Base-by-base conservation (phyloP, 2,797 vertebrate species). In the Notamacropus eugenii region DNA sequence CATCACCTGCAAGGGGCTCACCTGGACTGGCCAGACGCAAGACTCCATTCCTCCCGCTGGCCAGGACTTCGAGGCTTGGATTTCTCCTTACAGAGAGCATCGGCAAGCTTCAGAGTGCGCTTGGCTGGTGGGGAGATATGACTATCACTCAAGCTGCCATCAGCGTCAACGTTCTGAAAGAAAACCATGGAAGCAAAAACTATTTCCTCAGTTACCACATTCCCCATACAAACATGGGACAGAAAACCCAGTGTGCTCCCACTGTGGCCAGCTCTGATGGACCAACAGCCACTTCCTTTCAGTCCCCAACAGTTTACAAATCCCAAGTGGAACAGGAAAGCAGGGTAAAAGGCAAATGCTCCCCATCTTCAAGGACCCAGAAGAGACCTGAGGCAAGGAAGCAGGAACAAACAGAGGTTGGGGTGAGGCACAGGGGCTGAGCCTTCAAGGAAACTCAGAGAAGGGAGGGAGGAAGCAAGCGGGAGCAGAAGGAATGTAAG, bases 61-160 rank as follows among this genome's bases (percentile, higher is more conserved):
- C 99, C 99, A 98, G 99, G 99, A 97, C 98, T 99, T 98, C 99
- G 99, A 91, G 99, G 99, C 97, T 99, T 99, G 34, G 99, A 99
- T 98, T 99, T 99, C 98, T 99, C 99, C 97, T 99, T 99, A 98
- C 99, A 99, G 98, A 99, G 99, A 97, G 99, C 99, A 98, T 99
- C 99, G 28, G 98, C 98, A 98, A 99, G 99, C 97, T 99, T 99
- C 97, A 99, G 99, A 93, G 99, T 99, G 96, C 99, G 99, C 98
- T 99, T 99, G 93, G 99, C 98, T 3, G 99, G 99, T 82, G 99
- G 99, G 97, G 99, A 99, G 98, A 99, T 97, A 96, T 99, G 99
- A 62, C 99, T 99, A 95, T 99, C 99, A 98, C 99, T 99, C 98
- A 99, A 98, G 98, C 99, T 99, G 97, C 99, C 99, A 98, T 99